phyloP scores from a whole-genome alignment of 2,888 invertebrate genomes.

The Camptogramma bilineatum region DNA sequence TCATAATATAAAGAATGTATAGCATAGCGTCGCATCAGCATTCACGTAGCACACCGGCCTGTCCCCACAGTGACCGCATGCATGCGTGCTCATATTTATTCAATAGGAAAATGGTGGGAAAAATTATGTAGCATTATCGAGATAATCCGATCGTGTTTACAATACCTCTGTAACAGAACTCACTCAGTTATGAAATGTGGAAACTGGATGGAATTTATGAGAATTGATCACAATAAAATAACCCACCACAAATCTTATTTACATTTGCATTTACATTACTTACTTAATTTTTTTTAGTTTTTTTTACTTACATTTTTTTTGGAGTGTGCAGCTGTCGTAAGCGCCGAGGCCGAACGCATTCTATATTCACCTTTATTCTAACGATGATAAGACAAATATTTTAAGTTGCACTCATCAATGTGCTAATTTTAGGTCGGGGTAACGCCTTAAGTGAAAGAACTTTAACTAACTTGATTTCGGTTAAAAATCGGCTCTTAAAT shows the following conservation, averaged over 20 bases:
- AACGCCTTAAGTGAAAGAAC: conserved; percentile 17
- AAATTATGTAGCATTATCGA: conserved; percentile 15
- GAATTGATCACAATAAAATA: neutral
- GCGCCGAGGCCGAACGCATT: too few species aligned
- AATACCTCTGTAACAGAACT: conserved; percentile 10
- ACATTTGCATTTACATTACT: too few species aligned
- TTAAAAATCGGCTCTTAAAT: conserved; percentile 12
- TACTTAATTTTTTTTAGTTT: too few species aligned
- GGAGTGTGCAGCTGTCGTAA: too few species aligned
- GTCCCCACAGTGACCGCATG: conserved; percentile 9
- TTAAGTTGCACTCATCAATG: too few species aligned
- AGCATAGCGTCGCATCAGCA: neutral
- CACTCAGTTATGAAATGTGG: conserved; percentile 8
- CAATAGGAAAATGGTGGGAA: conserved; percentile 15
- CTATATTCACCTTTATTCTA: too few species aligned
- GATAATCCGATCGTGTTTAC: conserved; percentile 11
- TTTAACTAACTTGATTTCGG: conserved; percentile 17
- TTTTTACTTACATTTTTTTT: too few species aligned
- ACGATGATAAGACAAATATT: too few species aligned
- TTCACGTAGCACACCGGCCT: neutral
- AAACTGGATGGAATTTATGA: neutral
- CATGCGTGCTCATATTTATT: conserved; percentile 24
- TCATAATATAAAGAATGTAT: neutral
- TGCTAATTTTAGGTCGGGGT: too few species aligned
- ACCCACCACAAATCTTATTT: too few species aligned